Base-by-base conservation (phyloP, 1,140 invertebrate genomes). In the Dysdera silvatica region DNA sequence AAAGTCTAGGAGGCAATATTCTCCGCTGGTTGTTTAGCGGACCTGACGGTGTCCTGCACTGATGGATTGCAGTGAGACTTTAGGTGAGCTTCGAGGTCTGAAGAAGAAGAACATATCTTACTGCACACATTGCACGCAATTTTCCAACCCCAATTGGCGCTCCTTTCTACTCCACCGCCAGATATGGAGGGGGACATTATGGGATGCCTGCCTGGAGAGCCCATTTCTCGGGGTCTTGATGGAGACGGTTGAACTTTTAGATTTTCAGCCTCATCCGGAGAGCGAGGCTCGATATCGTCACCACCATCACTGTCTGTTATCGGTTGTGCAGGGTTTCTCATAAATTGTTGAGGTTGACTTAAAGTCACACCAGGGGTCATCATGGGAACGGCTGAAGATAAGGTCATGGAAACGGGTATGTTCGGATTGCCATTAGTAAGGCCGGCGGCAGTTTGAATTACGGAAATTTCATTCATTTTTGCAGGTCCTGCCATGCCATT, bases 381-480 rank as follows among this genome's bases (percentile, higher is more conserved):
- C 62, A 65, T 65, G 3, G 55, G 53, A 32, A 67, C 58, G 32
- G 60, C 66, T 49, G 67, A 43, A 28, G 52, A 57, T 31, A 75
- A 74, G 45, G 75, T 77, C n/a, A 76, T 67, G 74, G 77, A 8
- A 78, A 75, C 71, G 77, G 76, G 60, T 77, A 78, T 48, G 37
- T 40, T 62, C 78, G 78, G 45, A 26, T 56, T 63, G 4, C 67
- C 65, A 28, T 62, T 63, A 23, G 61, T 68, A 40, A 70, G 54
- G 54, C 77, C 76, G 56, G 79, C 80, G 68, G 75, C 78, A 65
- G 76, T 78, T 70, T 83, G 83, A 35, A 83, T 83, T 55, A 83
- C 82, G 60, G 82, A 81, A 61, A 84, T 83, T 74, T 84, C 82
- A 73, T 83, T 84, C 74, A 83, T 75, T 78, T 84, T 76, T 32